Conservation (phyloP, 2,888 invertebrate genomes). For the Drosophila meridiana region DNA sequence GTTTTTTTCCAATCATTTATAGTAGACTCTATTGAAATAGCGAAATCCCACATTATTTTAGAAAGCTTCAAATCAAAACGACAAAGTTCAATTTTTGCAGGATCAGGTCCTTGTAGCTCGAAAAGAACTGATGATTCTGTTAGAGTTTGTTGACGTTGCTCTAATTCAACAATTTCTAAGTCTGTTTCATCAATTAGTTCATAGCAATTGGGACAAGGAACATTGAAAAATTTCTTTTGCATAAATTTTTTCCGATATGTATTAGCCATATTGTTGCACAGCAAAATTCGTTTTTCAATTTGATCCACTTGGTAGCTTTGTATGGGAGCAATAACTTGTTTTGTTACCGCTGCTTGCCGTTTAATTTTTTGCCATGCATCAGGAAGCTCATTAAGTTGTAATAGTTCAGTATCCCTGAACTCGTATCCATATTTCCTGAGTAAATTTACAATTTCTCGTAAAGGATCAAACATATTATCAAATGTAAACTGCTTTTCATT, state of each 20-base stretch:
- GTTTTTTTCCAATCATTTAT: slow-evolving; percentile 97
- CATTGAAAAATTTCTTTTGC: slow-evolving; percentile 87
- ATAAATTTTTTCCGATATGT: slow-evolving; percentile 92
- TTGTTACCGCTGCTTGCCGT: slow-evolving; percentile 92
- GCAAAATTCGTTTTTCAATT: slow-evolving; percentile 92
- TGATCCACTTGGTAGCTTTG: slow-evolving; percentile 95
- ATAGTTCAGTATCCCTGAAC: slow-evolving; percentile 91
- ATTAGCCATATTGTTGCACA: slow-evolving; percentile 91
- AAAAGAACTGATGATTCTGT: slow-evolving; percentile 92
- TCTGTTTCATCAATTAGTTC: slow-evolving; percentile 89
- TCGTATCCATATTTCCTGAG: slow-evolving; percentile 94
- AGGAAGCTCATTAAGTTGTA: slow-evolving; percentile 92
- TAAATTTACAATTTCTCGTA: slow-evolving; percentile 93
- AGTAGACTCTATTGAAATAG: slow-evolving; percentile 91
- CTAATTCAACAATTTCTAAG: slow-evolving; percentile 88
- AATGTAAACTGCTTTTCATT: slow-evolving; percentile 92
- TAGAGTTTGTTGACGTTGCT: slow-evolving; percentile 89
- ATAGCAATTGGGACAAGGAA: slow-evolving; percentile 89
- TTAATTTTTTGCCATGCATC: slow-evolving; percentile 95
- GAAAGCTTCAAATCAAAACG: slow-evolving; percentile 91
- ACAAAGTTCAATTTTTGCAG: slow-evolving; percentile 90
- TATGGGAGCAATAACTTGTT: slow-evolving; percentile 94
- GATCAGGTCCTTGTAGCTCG: slow-evolving; percentile 94
- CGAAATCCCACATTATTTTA: slow-evolving; percentile 96
- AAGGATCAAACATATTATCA: slow-evolving; percentile 95